Evolutionary conservation across 2,113 vertebrate genomes (phyloP).

Genomic region (Campylorhamphus procurvoides): DNA sequence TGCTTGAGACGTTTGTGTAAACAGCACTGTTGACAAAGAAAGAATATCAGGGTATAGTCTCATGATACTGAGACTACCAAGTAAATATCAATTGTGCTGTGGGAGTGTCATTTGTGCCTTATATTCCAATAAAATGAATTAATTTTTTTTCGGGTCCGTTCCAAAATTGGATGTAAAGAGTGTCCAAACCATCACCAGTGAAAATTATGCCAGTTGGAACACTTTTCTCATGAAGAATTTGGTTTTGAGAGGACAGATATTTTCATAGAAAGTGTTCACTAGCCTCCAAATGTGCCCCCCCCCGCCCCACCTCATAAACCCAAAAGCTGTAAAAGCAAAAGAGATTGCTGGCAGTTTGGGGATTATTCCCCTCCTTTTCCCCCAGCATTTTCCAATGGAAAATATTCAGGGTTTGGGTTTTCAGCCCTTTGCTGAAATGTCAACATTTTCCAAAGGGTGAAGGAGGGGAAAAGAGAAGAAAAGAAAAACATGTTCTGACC

Average conservation of each 20-base stretch:
- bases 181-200: neutral
- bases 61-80: neutral
- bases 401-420: constrained; percentile 57
- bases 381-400: constrained; percentile 50
- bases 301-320: neutral
- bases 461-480: constrained; percentile 25
- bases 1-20: neutral
- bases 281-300: neutral
- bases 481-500: constrained; percentile 61
- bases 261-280: neutral
- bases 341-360: constrained; percentile 21
- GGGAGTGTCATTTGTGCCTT: neutral
- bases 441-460: constrained; percentile 49
- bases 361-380: constrained; percentile 37
- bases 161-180: neutral
- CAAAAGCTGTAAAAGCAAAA: neutral
- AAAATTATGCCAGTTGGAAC: neutral
- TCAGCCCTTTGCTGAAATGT: constrained; percentile 41
- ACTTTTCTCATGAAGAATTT: neutral
- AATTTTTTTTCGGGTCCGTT: neutral
- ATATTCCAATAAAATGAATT: neutral
- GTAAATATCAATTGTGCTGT: neutral
- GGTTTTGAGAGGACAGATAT: neutral
- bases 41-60: neutral
- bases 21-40: neutral